Percentiles rank a stretch among this genome's conserved stretches.
phyloP scores from a whole-genome alignment of 2,797 vertebrate species.

The Leuciscus waleckii region DNA sequence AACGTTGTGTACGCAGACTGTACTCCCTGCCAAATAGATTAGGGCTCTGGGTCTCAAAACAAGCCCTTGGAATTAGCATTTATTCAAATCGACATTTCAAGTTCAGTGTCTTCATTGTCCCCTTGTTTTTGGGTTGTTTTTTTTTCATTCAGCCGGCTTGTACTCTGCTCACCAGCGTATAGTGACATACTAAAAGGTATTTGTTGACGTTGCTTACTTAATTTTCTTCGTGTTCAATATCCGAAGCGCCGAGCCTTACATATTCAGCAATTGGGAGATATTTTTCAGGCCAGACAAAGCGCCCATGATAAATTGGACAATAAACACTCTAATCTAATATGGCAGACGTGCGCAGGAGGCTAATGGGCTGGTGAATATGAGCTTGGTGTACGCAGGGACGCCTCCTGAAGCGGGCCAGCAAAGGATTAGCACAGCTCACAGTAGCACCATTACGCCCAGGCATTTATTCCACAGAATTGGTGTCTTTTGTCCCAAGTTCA shows the following conservation, averaged over 20 bases:
- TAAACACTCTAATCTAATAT: conserved; percentile 77
- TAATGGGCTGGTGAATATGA: conserved; percentile 70
- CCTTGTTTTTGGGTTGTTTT: background rate
- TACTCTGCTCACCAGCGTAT: background rate
- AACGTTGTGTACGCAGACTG: conserved; percentile 26
- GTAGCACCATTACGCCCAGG: conserved; percentile 61
- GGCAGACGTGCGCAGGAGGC: conserved; percentile 68
- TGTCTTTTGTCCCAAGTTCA: conserved; percentile 39
- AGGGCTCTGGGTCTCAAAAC: conserved; percentile 27
- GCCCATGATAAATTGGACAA: conserved; percentile 80
- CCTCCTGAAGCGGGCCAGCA: conserved; percentile 33
- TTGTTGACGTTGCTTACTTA: conserved; percentile 67
- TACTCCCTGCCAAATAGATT: conserved; percentile 33
- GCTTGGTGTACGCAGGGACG: conserved; percentile 51
- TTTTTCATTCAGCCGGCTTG: background rate
- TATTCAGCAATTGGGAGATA: conserved; percentile 72
- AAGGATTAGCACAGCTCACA: conserved; percentile 38
- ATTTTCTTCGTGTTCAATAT: conserved; percentile 72
- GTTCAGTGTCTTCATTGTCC: conserved; percentile 22
- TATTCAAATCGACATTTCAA: conserved; percentile 38
- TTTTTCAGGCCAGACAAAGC: conserved; percentile 72
- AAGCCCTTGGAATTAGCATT: conserved; percentile 28
- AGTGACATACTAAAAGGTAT: conserved; percentile 56
- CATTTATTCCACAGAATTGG: conserved; percentile 46
- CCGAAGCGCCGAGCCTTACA: conserved; percentile 68